These are phyloP conservation scores for Drosophila virilis DNA, from an alignment of 1,140 invertebrate genomes.

Conservation along the genomic window DNA sequence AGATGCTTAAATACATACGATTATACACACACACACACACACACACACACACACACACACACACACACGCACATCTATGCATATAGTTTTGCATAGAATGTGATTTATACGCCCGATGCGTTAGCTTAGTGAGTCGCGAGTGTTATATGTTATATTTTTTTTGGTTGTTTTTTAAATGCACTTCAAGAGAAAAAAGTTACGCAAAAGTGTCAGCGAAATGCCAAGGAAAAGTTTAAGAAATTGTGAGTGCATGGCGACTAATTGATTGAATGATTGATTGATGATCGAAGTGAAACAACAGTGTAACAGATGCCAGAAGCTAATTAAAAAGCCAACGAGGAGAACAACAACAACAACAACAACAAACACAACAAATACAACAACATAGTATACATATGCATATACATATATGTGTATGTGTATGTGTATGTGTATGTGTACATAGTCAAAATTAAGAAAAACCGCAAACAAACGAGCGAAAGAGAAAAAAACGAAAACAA, in stretches of 20 bases:
- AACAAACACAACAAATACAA: conserved; percentile 2
- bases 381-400: background rate
- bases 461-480: conserved; percentile 52
- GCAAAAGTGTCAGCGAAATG: conserved; percentile 43
- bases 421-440: background rate
- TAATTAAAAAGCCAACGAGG: conserved; percentile 29
- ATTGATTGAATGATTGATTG: conserved; percentile 40
- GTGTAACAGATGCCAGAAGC: conserved; percentile 28
- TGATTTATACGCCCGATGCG: conserved; percentile 27
- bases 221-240: conserved; percentile 30
- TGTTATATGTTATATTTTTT: conserved; percentile 38
- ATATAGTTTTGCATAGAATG: conserved; percentile 31
- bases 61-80: background rate
- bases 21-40: background rate
- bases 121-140: conserved; percentile 50
- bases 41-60: background rate
- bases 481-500: conserved; percentile 53
- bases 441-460: conserved; percentile 28
- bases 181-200: conserved; percentile 14
- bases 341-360: conserved; percentile 14
- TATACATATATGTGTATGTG: background rate
- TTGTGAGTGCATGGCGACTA: conserved; percentile 28
- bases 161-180: conserved; percentile 31
- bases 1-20: conserved; percentile 22
- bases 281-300: conserved; percentile 27